Percentiles rank a stretch among this genome's conserved stretches.
phyloP scores from a whole-genome alignment of 2,113 vertebrate genomes.

The Nematolebias whitei region DNA sequence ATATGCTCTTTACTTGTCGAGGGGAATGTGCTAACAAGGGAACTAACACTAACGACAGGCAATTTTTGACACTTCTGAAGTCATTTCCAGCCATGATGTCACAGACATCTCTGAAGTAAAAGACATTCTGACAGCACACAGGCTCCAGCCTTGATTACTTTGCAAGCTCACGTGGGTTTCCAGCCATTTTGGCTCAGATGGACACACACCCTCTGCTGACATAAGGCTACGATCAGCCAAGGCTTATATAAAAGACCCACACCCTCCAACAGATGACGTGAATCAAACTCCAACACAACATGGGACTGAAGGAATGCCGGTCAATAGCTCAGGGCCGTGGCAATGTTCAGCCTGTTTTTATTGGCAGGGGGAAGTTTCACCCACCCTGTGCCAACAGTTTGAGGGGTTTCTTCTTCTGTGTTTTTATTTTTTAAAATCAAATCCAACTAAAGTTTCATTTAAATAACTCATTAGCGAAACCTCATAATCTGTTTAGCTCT shows the following conservation, averaged over 20 bases:
- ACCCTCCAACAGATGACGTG: constrained; percentile 65
- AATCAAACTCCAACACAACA: constrained; percentile 36
- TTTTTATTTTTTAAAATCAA: background rate
- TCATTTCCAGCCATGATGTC: constrained; percentile 1
- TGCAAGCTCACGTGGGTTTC: constrained; percentile 36
- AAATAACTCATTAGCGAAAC: background rate
- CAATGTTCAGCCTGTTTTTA: constrained; percentile 67
- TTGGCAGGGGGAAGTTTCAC: constrained; percentile 43
- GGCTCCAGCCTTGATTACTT: constrained; percentile 53
- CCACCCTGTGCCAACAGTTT: constrained; percentile 3
- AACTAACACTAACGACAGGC: constrained; percentile 1
- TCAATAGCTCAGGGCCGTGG: constrained; percentile 49
- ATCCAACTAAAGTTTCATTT: background rate
- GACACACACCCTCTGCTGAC: constrained; percentile 71
- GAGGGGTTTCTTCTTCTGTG: background rate
- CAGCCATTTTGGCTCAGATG: constrained; percentile 36
- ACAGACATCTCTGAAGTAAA: constrained; percentile 17
- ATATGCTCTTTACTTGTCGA: background rate
- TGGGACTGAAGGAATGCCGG: constrained; percentile 66
- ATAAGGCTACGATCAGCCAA: constrained; percentile 64
- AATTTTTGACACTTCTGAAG: background rate
- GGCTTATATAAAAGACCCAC: constrained; percentile 63
- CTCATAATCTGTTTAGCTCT: constrained; percentile 3
- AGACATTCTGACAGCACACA: constrained; percentile 25
- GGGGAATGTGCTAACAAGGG: background rate